Conservation (phyloP, 1,140 invertebrate species). For the Drosophila tsacasi region DNA sequence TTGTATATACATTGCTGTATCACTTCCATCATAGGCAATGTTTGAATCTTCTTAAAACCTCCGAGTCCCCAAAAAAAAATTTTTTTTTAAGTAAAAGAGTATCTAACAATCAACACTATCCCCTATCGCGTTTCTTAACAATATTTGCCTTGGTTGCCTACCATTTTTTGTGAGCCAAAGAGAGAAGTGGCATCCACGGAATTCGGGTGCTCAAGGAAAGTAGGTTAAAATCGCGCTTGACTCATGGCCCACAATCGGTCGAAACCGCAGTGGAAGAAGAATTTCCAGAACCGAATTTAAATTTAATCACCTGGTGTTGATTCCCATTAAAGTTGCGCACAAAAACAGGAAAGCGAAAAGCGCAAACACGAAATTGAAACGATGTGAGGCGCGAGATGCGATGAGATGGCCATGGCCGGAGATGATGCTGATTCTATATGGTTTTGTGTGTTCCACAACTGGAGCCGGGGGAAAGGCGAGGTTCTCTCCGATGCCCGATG, state of each 20-base stretch:
- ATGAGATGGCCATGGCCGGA: slow-evolving; percentile 17
- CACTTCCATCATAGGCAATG: too few species aligned
- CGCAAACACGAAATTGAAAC: slow-evolving; percentile 48
- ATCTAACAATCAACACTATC: neutral
- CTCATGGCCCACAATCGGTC: slow-evolving; percentile 20
- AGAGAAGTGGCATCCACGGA: slow-evolving; percentile 14
- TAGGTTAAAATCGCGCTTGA: slow-evolving; percentile 40
- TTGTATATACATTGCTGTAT: neutral
- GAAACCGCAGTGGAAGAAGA: slow-evolving; percentile 16
- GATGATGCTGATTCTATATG: slow-evolving; percentile 7
- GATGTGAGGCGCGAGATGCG: slow-evolving; percentile 37
- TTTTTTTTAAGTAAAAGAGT: neutral
- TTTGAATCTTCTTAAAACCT: too few species aligned
- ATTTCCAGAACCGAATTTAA: slow-evolving; percentile 50
- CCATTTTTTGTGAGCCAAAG: slow-evolving; percentile 23
- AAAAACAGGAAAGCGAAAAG: slow-evolving; percentile 44
- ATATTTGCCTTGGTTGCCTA: slow-evolving; percentile 29
- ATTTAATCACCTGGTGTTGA: slow-evolving; percentile 52
- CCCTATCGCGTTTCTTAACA: too few species aligned
- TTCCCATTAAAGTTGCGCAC: slow-evolving; percentile 45
- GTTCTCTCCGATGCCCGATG: slow-evolving; percentile 9
- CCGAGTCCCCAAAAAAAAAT: neutral
- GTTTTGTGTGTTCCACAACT: slow-evolving; percentile 1
- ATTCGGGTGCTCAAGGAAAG: slow-evolving; percentile 34
- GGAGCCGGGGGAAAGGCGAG: slow-evolving; percentile 20